phyloP scores from a whole-genome alignment of 2,797 vertebrate genomes.

The Heteromormyrus szaboi region DNA sequence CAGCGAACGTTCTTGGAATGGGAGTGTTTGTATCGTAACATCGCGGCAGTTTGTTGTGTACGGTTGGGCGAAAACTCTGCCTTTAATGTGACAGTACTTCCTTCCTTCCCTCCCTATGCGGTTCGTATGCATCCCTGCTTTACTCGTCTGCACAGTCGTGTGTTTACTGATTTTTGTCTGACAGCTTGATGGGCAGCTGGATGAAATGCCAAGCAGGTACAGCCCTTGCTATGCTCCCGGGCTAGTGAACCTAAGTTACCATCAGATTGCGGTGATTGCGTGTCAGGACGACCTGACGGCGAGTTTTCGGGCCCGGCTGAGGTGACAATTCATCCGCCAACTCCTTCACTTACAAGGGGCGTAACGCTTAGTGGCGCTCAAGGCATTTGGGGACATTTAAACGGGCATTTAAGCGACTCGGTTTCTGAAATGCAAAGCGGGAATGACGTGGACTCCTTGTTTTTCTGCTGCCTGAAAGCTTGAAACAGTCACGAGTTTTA shows the following conservation, averaged over 20 bases:
- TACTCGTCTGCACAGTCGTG: not conserved
- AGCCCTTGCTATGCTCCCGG: slow-evolving; percentile 17
- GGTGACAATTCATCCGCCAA: not conserved
- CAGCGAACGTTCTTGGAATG: slow-evolving; percentile 31
- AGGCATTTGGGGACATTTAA: not conserved
- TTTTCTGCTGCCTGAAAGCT: not conserved
- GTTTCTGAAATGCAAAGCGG: not conserved
- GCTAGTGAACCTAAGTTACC: not conserved
- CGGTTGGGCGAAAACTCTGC: slow-evolving; percentile 7
- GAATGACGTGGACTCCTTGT: not conserved
- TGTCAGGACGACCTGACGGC: not conserved
- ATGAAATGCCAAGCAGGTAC: slow-evolving; percentile 52
- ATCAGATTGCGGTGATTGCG: not conserved
- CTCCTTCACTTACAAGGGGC: not conserved
- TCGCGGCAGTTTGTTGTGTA: slow-evolving; percentile 45
- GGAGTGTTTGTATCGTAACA: slow-evolving; percentile 46
- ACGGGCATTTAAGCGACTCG: not conserved
- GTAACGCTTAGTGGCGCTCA: not conserved
- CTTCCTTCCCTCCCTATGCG: slow-evolving; percentile 32
- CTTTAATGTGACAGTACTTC: slow-evolving; percentile 39
- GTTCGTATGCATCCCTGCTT: slow-evolving; percentile 36
- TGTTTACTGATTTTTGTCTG: slow-evolving; percentile 24
- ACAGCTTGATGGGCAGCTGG: slow-evolving; percentile 34
- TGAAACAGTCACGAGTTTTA: not conserved
- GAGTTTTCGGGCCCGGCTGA: not conserved